Conservation (phyloP, 1,140 invertebrate genomes). For the Callitettix versicolor region DNA sequence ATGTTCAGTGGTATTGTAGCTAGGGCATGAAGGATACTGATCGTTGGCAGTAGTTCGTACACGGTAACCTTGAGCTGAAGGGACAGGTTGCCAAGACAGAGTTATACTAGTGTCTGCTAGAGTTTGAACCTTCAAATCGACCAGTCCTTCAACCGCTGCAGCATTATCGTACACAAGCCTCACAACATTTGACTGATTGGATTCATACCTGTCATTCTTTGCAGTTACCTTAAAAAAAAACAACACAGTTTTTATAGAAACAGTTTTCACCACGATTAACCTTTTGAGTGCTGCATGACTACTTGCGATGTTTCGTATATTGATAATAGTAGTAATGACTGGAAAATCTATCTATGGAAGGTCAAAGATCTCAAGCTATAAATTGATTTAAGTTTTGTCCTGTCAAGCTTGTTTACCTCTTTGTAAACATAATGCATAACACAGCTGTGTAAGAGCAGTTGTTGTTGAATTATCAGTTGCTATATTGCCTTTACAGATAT, state of each 20-base stretch:
- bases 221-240: constrained; percentile 46
- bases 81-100: constrained; percentile 47
- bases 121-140: constrained; percentile 39
- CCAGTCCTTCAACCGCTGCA: constrained; percentile 47
- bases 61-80: constrained; percentile 49
- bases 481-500: too few relatives aligned
- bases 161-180: constrained; percentile 46
- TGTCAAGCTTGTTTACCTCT: too few relatives aligned
- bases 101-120: constrained; percentile 40
- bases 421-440: too few relatives aligned
- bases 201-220: constrained; percentile 45
- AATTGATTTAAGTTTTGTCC: too few relatives aligned
- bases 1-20: constrained; percentile 29
- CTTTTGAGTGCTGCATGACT: neutral
- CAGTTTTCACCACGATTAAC: neutral
- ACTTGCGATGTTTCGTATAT: too few relatives aligned
- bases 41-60: constrained; percentile 38
- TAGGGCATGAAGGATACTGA: constrained; percentile 38
- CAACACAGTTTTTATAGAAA: constrained; percentile 6
- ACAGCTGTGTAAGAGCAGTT: too few relatives aligned
- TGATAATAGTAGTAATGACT: too few relatives aligned
- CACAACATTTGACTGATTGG: constrained; percentile 34
- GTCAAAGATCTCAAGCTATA: too few relatives aligned
- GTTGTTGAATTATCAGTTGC: too few relatives aligned
- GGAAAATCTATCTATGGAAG: too few relatives aligned